Base-by-base conservation (phyloP, 2,113 vertebrate genomes). In the Bolborhynchus lineola region DNA sequence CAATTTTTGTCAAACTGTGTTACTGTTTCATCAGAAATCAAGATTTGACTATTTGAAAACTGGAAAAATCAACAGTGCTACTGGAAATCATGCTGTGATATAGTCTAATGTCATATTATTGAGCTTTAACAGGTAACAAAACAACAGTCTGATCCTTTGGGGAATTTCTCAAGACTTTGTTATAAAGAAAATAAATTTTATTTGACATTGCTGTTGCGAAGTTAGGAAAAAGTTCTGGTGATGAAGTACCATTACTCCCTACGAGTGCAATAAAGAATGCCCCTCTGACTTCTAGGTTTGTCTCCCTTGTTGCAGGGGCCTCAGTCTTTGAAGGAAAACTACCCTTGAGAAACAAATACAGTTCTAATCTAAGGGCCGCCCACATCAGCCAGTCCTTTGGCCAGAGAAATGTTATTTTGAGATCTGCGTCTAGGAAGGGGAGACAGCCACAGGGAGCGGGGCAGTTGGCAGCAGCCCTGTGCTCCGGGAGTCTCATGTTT, bases 351-450 rank as follows among this genome's bases (percentile, higher is more conserved):
- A 97, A 87, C 42, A 96, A 78, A 94, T 46, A 29, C 69, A 82
- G 47, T 55, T 83, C 52, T 80, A 31, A 93, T 95, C n/a, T 77
- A 74, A 74, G 72, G 65, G 81, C 86, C 10, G 12, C 93, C 79
- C 71, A 70, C 91, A 59, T 53, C 52, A 49, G 28, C 65, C 64
- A 78, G 55, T 87, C 76, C 71, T 96, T 79, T 76, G 85, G 75
- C 91, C 53, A 85, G 57, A 90, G 60, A 94, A 97, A 94, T 90
- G 77, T 91, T 97, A 80, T 96, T 97, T 86, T 57, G 44, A 96
- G 96, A 97, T 97, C 69, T 93, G 62, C 70, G 79, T 96, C 82
- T 63, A 44, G 76, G 81, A 93, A 97, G 80, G 72, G 93, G 97
- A 93, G 91, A 76, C 53, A 91, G 95, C 74, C 14, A 3, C 55